Conservation (phyloP, 2,797 vertebrate species). For the Arrhamphus sclerolepis region DNA sequence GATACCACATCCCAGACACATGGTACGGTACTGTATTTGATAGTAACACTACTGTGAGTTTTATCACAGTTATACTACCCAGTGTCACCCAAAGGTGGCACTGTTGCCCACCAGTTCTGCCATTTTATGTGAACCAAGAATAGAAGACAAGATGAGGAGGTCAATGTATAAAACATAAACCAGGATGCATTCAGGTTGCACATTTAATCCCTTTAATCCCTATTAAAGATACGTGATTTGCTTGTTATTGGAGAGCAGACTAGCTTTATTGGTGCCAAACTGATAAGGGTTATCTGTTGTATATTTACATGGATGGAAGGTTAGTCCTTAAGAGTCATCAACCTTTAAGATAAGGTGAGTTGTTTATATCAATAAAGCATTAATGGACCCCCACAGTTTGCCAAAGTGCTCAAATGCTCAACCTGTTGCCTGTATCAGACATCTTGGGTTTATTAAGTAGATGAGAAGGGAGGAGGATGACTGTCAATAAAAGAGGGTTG, state of each 20-base stretch:
- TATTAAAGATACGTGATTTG: constrained; percentile 60
- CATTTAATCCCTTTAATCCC: constrained; percentile 75
- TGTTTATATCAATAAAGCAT: constrained; percentile 75
- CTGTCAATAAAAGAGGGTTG: constrained; percentile 49
- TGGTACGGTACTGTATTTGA: constrained; percentile 22
- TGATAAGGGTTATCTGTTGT: constrained; percentile 76
- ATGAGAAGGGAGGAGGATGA: constrained; percentile 36
- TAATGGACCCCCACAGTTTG: constrained; percentile 51
- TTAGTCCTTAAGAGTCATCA: constrained; percentile 65
- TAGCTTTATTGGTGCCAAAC: constrained; percentile 57
- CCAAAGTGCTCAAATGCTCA: constrained; percentile 38
- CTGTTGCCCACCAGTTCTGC: constrained; percentile 69
- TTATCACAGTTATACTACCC: constrained; percentile 43
- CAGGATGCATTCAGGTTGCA: constrained; percentile 58
- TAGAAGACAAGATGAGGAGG: constrained; percentile 30
- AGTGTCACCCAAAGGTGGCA: constrained; percentile 74
- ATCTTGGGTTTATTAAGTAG: constrained; percentile 58
- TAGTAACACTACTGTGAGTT: constrained; percentile 13
- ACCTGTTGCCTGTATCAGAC: constrained; percentile 38
- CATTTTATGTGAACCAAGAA: constrained; percentile 3
- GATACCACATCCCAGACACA: constrained; percentile 31
- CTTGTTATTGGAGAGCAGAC: constrained; percentile 28
- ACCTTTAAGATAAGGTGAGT: constrained; percentile 64
- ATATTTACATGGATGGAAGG: constrained; percentile 73
- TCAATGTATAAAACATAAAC: constrained; percentile 56